Percentiles rank a stretch among this genome's conserved stretches.
These are phyloP conservation scores for Dexiosoma caninum DNA, from an alignment of 2,888 invertebrate genomes.

Conservation along the genomic window DNA sequence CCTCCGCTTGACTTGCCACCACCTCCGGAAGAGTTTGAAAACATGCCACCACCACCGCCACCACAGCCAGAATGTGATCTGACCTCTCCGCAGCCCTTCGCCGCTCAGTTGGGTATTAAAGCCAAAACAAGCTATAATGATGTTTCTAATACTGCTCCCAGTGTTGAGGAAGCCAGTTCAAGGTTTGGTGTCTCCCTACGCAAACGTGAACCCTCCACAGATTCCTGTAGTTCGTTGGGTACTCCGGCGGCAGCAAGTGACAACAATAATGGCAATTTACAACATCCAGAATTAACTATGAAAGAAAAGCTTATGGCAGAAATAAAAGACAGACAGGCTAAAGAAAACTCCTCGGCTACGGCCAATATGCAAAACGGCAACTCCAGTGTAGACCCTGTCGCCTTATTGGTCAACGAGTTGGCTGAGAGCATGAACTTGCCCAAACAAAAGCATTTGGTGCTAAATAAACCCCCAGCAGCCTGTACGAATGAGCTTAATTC, in stretches of 20 bases:
- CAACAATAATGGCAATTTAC: conserved; percentile 61
- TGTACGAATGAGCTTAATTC: conserved; percentile 65
- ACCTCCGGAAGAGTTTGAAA: conserved; percentile 83
- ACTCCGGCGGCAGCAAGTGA: conserved; percentile 78
- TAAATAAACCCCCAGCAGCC: conserved; percentile 44
- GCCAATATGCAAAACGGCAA: conserved; percentile 80
- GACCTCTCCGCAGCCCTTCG: conserved; percentile 66
- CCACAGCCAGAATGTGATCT: conserved; percentile 67
- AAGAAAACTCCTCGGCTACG: conserved; percentile 80
- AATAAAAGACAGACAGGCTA: conserved; percentile 82
- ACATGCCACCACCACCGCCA: conserved; percentile 70
- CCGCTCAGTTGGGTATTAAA: conserved; percentile 65
- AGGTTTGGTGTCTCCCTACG: conserved; percentile 85
- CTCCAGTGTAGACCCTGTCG: conserved; percentile 84
- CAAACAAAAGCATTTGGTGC: conserved; percentile 70
- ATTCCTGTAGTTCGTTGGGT: conserved; percentile 80
- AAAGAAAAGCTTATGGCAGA: conserved; percentile 92
- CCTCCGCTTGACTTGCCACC: conserved; percentile 89
- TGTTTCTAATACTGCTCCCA: conserved; percentile 82
- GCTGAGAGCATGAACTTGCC: conserved; percentile 88
- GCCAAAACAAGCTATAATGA: conserved; percentile 77
- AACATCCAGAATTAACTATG: conserved; percentile 78
- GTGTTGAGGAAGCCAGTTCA: conserved; percentile 85
- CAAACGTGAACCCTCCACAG: conserved; percentile 82
- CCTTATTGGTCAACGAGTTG: conserved; percentile 89